Conservation (phyloP, 2,113 vertebrate species). For the Ahaetulla prasina region DNA sequence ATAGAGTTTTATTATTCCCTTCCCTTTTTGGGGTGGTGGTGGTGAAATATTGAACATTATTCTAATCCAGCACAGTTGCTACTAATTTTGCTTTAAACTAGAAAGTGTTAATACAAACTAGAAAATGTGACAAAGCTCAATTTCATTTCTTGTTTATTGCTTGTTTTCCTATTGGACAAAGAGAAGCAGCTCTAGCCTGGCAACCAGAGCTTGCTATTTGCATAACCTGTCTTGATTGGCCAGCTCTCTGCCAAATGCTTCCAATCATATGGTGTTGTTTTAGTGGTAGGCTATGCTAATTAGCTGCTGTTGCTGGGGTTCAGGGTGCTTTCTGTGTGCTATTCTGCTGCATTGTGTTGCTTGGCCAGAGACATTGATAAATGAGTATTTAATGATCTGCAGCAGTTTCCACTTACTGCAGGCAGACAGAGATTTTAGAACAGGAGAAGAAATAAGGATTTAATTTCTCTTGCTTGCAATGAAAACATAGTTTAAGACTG, state of each 20-base stretch:
- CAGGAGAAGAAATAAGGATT: constrained; percentile 61
- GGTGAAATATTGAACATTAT: constrained; percentile 55
- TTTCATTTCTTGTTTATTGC: constrained; percentile 97
- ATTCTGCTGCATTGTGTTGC: constrained; percentile 91
- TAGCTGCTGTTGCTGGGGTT: constrained; percentile 98
- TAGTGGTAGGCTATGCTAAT: constrained; percentile 99
- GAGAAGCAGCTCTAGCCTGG: constrained; percentile 91
- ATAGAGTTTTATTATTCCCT: constrained; percentile 52
- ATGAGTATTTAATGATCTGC: constrained; percentile 89
- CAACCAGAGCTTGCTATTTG: constrained; percentile 96
- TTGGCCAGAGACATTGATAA: constrained; percentile 91
- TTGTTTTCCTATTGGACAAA: constrained; percentile 98
- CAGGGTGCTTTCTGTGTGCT: constrained; percentile 84
- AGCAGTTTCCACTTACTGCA: constrained; percentile 83
- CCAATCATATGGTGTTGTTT: constrained; percentile 85
- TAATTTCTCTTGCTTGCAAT: constrained; percentile 60
- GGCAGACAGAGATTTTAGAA: constrained; percentile 68
- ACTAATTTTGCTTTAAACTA: constrained; percentile 66
- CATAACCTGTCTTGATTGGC: constrained; percentile 90
- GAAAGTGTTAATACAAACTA: constrained; percentile 89
- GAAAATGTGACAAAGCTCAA: constrained; percentile 95
- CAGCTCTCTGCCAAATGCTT: constrained; percentile 69
- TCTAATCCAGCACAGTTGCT: constrained; percentile 58
- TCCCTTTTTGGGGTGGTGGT: constrained; percentile 51
- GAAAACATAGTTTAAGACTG: constrained; percentile 3